Base-by-base conservation (phyloP, 2,888 invertebrate genomes). In the Coleophora deauratella region DNA sequence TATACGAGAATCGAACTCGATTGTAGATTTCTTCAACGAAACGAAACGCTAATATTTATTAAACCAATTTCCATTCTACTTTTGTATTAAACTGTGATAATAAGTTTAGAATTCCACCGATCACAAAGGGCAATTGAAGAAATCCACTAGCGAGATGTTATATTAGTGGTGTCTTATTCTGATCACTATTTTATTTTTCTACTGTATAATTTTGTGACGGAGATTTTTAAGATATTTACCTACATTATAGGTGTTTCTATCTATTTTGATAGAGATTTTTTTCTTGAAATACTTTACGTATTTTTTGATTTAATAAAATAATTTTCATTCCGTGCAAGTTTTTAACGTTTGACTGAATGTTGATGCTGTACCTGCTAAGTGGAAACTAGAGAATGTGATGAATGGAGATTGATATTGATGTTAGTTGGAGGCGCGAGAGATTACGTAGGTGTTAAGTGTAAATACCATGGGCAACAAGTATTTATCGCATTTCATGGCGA, bases 41-140 rank as follows among this genome's bases (percentile, higher is more conserved):
- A 67, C 70, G 72, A 73, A 70, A 62, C 65, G 65, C 66, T 49
- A 54, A 50, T 45, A 56, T 55, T 66, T 45, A 56, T 55, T 66
- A 62, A 62, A 66, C 66, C 68, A 70, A 69, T 72, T 74, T 75
- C 72, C 75, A 78, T 74, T 76, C 61, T 72, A 71, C 66, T 71
- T 72, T 73, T 78, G 76, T 82, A 81, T 80, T 81, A 75, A 82
- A 81, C 84, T 82, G 82, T 82, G 82, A 82, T 82, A 81, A 72
- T 82, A 79, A 79, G 74, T 75, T 78, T 79, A 81, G 73, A 71
- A 78, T 72, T 79, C 82, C 82, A 81, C 80, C 80, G 80, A 81
- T 68, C 31, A 31, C 72, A 69, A 72, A 69, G 66, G 61, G 60
- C 57, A 55, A 62, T 72, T 76, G 80, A 80, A 79, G 82, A 78